Conservation (phyloP, 2,888 invertebrate genomes). For the Nephrotoma guestfalica region DNA sequence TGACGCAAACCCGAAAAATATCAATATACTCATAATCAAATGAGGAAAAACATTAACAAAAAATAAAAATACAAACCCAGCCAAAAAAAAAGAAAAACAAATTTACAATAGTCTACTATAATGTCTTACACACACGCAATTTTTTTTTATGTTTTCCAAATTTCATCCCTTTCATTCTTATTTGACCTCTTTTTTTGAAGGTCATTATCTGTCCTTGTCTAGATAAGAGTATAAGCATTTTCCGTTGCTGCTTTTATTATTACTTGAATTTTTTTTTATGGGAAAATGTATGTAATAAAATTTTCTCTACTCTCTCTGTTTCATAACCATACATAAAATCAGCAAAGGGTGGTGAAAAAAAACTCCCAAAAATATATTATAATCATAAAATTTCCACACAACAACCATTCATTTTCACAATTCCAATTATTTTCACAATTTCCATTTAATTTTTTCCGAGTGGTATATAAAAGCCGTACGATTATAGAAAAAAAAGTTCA, state of each 20-base stretch:
- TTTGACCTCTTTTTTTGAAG: constrained; percentile 18
- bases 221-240: not conserved
- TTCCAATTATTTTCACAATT: not conserved
- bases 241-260: not conserved
- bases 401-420: not conserved
- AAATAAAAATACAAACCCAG: not conserved
- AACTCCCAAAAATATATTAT: not conserved
- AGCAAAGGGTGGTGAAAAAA: not conserved
- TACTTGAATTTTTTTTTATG: not conserved
- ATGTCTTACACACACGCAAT: not conserved
- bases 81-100: not conserved
- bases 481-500: not conserved
- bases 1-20: not conserved
- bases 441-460: not conserved
- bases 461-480: not conserved
- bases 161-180: constrained; percentile 12
- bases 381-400: not conserved
- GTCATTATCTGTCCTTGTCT: constrained; percentile 12
- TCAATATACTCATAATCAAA: not conserved
- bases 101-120: not conserved
- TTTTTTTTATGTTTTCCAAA: not conserved
- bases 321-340: not conserved
- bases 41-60: not conserved
- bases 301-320: not conserved
- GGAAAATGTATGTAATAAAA: not conserved